Evolutionary conservation across 2,797 vertebrate species (phyloP), one percentile per base, ranked within the genome.

Genomic region (Pipistrellus pygmaeus): DNA sequence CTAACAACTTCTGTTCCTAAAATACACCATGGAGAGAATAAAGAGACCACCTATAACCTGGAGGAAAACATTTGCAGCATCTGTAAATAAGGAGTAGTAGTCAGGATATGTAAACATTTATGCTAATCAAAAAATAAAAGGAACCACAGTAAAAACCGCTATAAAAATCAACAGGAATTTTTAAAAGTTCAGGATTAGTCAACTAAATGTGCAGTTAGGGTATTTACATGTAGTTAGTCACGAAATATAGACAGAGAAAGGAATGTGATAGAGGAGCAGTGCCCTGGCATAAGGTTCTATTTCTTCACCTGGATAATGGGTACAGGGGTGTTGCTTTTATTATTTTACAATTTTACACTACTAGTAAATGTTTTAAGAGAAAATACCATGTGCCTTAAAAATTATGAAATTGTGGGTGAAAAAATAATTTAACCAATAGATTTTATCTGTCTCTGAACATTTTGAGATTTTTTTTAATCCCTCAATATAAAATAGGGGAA

Each of bases 291-390:
- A 11, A 15, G 51, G 8, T 41, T 48, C 48, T 80, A 38, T 76
- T 76, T 80, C 72, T 64, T 75, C 83, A 35, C 7, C 0, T 66
- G 18, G 10, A 85, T 55, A n/a, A 30, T 38, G n/a, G 17, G 10
- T 27, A 86, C 3, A 11, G 32, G 32, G 10, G 11, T 64, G 0
- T 46, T 84, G 12, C 53, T 78, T 96, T 73, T 77, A 71, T 62
- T 48, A 62, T 60, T 78, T 75, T 66, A 27, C 35, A 64, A 76
- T 46, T 90, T 93, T 44, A 51, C 0, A 44, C 14, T 57, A 51
- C 8, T 51, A 84, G 30, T 30, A 90, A 87, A 71, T 80, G 11
- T 78, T 21, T 85, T 85, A 60, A 84, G 93, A 32, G 10, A 82
- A 91, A 93, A 87, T 53, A 48, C 5, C 5, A 8, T 30, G 38